Base-by-base conservation (phyloP, 1,140 invertebrate genomes). In the Drosophila dunni region DNA sequence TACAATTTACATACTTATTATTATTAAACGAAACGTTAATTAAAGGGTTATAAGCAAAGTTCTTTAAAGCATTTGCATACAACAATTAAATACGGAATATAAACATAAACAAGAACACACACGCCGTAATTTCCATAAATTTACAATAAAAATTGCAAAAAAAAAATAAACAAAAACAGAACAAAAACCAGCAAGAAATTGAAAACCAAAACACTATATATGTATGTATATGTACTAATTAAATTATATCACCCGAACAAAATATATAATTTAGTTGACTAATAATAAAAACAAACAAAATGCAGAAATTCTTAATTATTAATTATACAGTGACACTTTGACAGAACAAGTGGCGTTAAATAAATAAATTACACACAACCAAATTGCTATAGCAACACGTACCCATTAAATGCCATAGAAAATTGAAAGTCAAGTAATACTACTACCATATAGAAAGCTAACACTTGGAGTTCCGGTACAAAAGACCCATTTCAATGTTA, bases 201-300 rank as follows among this genome's bases (percentile, higher is more conserved):
- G n/a, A 40, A 29, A 40, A 51, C 50, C 24, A 46, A 46, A 54
- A 58, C 54, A 46, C 54, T 58, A 67, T 58, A 48, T 45, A 73
- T 61, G 44, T 81, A 66, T 81, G 71, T 82, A 77, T 79, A 83
- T 86, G 79, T 79, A 88, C 73, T 85, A 80, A 83, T 80, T 89
- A 80, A 84, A 83, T 53, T 84, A 88, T 89, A 89, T 88, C 77
- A 83, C 84, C 63, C 24, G 4, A 29, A 57, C 68, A 75, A 75
- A 62, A 67, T 46, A 66, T 81, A 86, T 85, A 76, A 79, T 88
- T 88, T 86, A 82, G 82, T 86, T 88, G 82, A 79, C 75, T 88
- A 82, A 88, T 66, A 66, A 88, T 71, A 53, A 44, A 69, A 75
- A 48, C 13, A 45, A 42, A 80, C 6, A 29, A 29, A 29, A 29